Percentiles rank a stretch among this genome's conserved stretches.
phyloP scores from a whole-genome alignment of 64 coral and sea anemone genomes.

The Cladopsammia gracilis region DNA sequence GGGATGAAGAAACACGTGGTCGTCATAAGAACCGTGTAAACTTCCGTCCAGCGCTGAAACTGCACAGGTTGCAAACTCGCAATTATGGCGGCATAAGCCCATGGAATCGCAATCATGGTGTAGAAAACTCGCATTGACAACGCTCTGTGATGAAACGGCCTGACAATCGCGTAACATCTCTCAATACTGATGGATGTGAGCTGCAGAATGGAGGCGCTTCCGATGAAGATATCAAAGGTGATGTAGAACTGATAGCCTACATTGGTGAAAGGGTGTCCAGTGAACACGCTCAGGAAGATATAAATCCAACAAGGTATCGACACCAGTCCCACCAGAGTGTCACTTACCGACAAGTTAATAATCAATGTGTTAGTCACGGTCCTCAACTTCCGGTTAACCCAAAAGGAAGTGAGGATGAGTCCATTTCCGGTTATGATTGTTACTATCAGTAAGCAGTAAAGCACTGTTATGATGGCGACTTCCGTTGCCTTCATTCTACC shows the following conservation, averaged over 20 bases:
- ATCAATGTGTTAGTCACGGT: conserved; percentile 85
- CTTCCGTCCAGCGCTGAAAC: conserved; percentile 43
- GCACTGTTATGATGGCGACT: conserved; percentile 41
- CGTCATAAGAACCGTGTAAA: conserved; percentile 79
- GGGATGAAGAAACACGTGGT: conserved; percentile 79
- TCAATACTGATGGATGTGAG: conserved; percentile 91
- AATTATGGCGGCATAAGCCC: conserved; percentile 77
- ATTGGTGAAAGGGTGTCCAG: neutral
- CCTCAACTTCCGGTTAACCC: conserved; percentile 86
- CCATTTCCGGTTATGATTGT: conserved; percentile 85
- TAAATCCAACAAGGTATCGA: conserved; percentile 95
- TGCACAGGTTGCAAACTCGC: conserved; percentile 75
- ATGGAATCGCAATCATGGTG: conserved; percentile 68
- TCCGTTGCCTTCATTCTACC: conserved; percentile 26
- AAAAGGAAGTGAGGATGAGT: conserved; percentile 82
- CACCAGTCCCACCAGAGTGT: conserved; percentile 81
- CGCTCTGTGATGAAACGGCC: conserved; percentile 78
- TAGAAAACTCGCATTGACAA: conserved; percentile 72
- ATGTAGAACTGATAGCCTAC: conserved; percentile 75
- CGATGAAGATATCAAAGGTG: conserved; percentile 91
- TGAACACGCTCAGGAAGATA: conserved; percentile 58
- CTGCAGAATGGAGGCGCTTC: conserved; percentile 88
- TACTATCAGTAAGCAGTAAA: conserved; percentile 64
- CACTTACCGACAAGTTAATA: conserved; percentile 82
- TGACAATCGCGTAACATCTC: conserved; percentile 87